Evolutionary conservation across 2,113 vertebrate genomes (phyloP).

Genomic region (Chaetorhynchus papuensis): DNA sequence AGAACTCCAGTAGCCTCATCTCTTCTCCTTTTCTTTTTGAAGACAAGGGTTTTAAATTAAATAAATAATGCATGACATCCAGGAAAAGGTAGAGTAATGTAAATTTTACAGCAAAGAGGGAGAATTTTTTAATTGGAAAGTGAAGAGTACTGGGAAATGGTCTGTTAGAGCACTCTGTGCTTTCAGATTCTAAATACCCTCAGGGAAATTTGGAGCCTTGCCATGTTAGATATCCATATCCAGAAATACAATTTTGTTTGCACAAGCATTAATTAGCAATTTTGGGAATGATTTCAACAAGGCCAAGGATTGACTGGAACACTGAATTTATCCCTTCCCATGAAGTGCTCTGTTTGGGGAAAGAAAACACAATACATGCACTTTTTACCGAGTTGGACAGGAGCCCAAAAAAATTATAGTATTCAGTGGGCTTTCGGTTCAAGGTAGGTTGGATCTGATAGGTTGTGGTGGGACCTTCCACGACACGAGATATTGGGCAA

Average conservation of each 20-base stretch:
- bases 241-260: slow-evolving; percentile 19
- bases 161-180: neutral
- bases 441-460: neutral
- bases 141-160: neutral
- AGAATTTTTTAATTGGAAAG: neutral
- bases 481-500: neutral
- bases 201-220: neutral
- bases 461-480: neutral
- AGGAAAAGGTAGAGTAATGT: neutral
- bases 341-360: neutral
- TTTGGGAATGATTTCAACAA: neutral
- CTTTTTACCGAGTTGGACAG: neutral
- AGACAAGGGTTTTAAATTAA: slow-evolving; percentile 1
- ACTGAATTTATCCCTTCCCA: neutral
- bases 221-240: neutral
- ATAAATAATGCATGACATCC: slow-evolving; percentile 28
- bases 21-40: neutral
- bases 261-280: neutral
- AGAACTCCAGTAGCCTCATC: neutral
- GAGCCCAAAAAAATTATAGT: neutral
- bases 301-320: neutral
- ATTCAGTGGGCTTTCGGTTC: neutral
- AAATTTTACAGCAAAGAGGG: neutral
- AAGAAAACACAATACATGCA: neutral
- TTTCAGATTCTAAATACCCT: neutral